Conservation (phyloP, 2,888 invertebrate genomes). For the Oscheius sp. region DNA sequence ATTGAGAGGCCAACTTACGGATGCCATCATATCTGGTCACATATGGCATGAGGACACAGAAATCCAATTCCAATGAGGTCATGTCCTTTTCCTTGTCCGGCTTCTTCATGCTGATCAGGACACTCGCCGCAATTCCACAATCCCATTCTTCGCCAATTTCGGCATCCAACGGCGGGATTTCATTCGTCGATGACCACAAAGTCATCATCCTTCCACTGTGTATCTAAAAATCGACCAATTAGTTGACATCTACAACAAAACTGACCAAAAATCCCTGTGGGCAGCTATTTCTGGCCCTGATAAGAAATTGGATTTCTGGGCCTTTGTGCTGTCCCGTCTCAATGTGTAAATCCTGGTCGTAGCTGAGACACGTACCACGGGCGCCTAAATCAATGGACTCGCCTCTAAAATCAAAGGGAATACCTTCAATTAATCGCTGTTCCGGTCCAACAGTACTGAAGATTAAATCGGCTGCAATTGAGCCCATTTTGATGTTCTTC, state of each 20-base stretch:
- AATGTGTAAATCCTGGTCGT: not conserved
- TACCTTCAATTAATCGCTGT: conserved; percentile 10
- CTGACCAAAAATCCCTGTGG: not conserved
- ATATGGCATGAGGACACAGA: no score
- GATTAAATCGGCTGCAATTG: conserved; percentile 15
- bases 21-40: no score
- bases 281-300: conserved; percentile 1
- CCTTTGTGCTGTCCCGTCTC: not conserved
- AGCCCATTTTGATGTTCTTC: conserved; percentile 5
- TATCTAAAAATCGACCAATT: not conserved
- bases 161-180: no score
- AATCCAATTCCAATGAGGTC: no score
- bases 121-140: no score
- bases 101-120: no score
- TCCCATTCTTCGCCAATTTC: no score
- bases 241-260: not conserved
- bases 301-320: not conserved
- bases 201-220: not conserved
- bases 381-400: not conserved
- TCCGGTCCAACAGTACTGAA: conserved; percentile 1
- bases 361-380: not conserved
- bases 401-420: no score
- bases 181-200: not conserved
- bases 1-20: no score
- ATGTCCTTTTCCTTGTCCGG: no score